phyloP scores from a whole-genome alignment of 2,113 vertebrate genomes.

The Macrotis lagotis region DNA sequence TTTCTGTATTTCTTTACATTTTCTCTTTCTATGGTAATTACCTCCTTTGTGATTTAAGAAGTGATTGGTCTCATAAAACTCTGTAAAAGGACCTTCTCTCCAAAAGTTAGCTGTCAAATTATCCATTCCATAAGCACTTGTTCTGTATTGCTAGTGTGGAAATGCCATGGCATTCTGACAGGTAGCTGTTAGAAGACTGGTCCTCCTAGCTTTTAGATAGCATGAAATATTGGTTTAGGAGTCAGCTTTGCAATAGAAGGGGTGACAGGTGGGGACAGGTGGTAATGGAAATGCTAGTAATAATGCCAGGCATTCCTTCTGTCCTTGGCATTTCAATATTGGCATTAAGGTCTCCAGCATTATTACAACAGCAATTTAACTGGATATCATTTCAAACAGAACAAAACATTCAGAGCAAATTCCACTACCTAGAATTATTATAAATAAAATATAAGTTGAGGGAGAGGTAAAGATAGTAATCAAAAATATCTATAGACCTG shows the following conservation, averaged over 20 bases:
- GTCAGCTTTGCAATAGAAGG: conserved; percentile 23
- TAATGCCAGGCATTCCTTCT: not conserved
- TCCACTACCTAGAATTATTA: conserved; percentile 10
- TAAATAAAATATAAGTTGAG: not conserved
- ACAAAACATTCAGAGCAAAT: not conserved
- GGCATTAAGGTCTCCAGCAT: conserved; percentile 1
- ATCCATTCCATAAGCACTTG: conserved; percentile 39
- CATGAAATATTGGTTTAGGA: conserved; percentile 42
- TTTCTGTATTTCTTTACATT: not conserved
- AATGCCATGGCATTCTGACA: conserved; percentile 60
- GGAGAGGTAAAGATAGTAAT: conserved; percentile 40
- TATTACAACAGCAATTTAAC: not conserved
- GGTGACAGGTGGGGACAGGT: not conserved
- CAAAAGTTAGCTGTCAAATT: conserved; percentile 58
- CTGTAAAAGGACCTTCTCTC: conserved; percentile 35
- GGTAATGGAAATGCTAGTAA: not conserved
- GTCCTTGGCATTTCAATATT: not conserved
- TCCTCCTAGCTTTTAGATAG: conserved; percentile 53
- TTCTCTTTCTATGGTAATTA: conserved; percentile 58
- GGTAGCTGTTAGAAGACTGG: conserved; percentile 48
- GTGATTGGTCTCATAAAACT: conserved; percentile 41
- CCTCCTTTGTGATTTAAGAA: conserved; percentile 30
- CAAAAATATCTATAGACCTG: not conserved
- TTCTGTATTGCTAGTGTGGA: conserved; percentile 49
- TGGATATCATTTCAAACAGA: not conserved